Evolutionary conservation across 2,113 vertebrate species (phyloP), one percentile per base, ranked within the genome.

Genomic region (Anser cygnoides): DNA sequence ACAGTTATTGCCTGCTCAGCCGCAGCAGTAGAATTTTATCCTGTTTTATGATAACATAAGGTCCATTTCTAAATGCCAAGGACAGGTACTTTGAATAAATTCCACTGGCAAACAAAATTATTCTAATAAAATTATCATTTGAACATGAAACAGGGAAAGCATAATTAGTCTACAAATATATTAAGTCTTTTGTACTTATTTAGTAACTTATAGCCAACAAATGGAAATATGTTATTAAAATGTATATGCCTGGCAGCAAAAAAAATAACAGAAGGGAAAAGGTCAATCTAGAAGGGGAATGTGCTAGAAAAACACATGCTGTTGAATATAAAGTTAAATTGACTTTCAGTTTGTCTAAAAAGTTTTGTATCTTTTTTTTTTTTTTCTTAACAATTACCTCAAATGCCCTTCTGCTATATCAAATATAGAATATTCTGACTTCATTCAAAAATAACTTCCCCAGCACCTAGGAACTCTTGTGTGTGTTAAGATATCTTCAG

Each of bases 251-350:
- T 96, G 79, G 71, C 84, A 87, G 17, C 28, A 49, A 84, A 83
- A 37, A 37, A 81, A 91, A 92, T 91, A 94, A 66, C 72, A 92
- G 91, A 96, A 96, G 80, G 84, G 35, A 91, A 89, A 96, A 92
- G 86, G 90, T 79, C 92, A 93, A 3, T 70, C 79, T 90, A 92
- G 93, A 95, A 83, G 74, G 25, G 31, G 71, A 95, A 91, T 59
- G 55, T 76, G 80, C 63, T 83, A 49, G 88, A 63, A 94, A 94
- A 95, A 89, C 37, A 80, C 18, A 57, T 52, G 49, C 77, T 92
- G 9, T 75, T 76, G 50, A 78, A 79, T 76, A 82, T 78, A 39
- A 95, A 95, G 54, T 86, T 79, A 49, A 88, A 81, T 68, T 11
- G 61, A 65, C 33, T 88, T 87, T 82, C 54, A 72, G 29, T 67